Percentiles rank a stretch among this genome's conserved stretches.
These are phyloP conservation scores for Troglohyphantes excavatus DNA, from an alignment of 2,888 invertebrate species.

Conservation along the genomic window DNA sequence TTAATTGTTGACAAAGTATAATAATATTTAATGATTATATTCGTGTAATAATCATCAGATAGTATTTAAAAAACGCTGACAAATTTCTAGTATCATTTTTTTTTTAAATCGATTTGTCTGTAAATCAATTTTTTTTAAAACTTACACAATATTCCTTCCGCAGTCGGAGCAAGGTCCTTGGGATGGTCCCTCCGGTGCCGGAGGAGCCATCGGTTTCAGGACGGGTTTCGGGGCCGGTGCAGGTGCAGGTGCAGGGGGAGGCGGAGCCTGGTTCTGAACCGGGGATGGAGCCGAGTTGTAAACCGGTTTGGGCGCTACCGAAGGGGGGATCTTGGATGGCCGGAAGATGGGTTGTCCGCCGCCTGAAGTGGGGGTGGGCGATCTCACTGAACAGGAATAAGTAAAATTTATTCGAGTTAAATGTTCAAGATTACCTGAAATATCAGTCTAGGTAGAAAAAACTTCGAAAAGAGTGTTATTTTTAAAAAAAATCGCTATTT, in stretches of 20 bases:
- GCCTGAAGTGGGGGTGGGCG: constrained; percentile 58
- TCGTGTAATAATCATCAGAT: too few relatives aligned
- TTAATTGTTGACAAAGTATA: too few relatives aligned
- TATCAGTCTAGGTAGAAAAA: too few relatives aligned
- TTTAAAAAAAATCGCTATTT: too few relatives aligned
- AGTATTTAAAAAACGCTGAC: too few relatives aligned
- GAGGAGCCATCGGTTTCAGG: constrained; percentile 42
- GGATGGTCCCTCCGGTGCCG: constrained; percentile 64
- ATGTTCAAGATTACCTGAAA: too few relatives aligned
- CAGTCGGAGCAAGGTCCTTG: constrained; percentile 91
- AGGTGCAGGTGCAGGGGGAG: constrained; percentile 78
- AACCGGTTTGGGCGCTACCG: constrained; percentile 43
- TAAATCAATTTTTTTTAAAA: too few relatives aligned
- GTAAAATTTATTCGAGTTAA: too few relatives aligned
- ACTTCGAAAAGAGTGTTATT: too few relatives aligned
- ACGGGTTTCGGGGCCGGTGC: constrained; percentile 71
- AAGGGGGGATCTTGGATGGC: constrained; percentile 66
- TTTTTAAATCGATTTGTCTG: too few relatives aligned
- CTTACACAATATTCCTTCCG: constrained; percentile 98
- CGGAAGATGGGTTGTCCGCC: constrained; percentile 48
- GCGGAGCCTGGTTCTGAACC: neutral
- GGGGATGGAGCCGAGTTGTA: constrained; percentile 24
- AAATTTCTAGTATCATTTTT: too few relatives aligned
- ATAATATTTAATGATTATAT: too few relatives aligned
- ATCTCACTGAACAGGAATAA: constrained; percentile 37